Percentiles rank a stretch among this genome's conserved stretches.
These are phyloP conservation scores for Cloeon dipterum DNA, from an alignment of 2,888 invertebrate species.

Conservation along the genomic window DNA sequence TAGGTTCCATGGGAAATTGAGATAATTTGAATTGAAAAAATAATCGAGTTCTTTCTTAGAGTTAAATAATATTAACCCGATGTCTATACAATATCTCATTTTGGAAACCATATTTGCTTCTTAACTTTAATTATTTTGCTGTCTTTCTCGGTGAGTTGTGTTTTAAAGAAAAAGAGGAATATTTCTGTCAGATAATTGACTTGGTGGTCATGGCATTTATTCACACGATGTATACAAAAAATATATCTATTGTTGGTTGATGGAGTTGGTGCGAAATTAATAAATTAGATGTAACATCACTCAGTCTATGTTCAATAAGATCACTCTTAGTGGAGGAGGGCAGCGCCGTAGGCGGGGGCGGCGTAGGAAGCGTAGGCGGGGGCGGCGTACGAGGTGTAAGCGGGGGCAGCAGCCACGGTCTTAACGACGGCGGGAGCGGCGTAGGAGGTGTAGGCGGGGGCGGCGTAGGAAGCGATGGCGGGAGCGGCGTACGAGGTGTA, in stretches of 20 bases:
- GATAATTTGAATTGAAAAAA: no score
- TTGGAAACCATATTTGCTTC: no score
- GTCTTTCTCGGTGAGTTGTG: no score
- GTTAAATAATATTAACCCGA: no score
- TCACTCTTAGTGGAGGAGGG: slow-evolving; percentile 7
- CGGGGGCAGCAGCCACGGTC: slow-evolving; percentile 13
- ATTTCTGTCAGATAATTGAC: no score
- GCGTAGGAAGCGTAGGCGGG: slow-evolving; percentile 10
- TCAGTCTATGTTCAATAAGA: not conserved
- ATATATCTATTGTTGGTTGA: not conserved
- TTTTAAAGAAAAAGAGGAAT: no score
- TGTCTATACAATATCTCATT: no score
- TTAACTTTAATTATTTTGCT: no score
- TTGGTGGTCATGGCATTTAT: no score
- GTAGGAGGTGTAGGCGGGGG: slow-evolving; percentile 13
- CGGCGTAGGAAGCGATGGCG: slow-evolving; percentile 17
- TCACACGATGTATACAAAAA: no score
- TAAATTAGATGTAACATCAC: not conserved
- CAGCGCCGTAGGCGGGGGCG: slow-evolving; percentile 15
- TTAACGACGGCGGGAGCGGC: slow-evolving; percentile 12
- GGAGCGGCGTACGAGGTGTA: slow-evolving; percentile 11
- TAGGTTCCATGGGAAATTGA: no score
- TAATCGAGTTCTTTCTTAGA: no score
- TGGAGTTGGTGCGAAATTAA: not conserved
- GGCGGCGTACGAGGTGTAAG: slow-evolving; percentile 9